Evolutionary conservation across 2,888 invertebrate species (phyloP), one percentile per base, ranked within the genome.

Genomic region (Rhodophaea formosa): DNA sequence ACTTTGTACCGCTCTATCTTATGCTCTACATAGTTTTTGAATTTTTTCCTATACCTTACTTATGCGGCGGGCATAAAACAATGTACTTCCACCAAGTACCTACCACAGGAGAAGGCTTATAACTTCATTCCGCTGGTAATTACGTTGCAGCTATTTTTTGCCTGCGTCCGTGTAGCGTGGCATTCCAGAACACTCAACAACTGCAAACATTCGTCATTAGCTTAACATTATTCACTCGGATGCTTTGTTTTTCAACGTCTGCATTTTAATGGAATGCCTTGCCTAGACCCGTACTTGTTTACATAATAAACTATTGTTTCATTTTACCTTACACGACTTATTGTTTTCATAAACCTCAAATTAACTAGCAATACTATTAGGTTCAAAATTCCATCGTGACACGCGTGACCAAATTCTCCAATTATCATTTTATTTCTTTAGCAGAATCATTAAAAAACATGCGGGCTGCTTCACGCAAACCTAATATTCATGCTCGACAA

Each of bases 171-270:
- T 65, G 74, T 67, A 64, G 73, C 65, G 66, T 67, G 79, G 75
- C 69, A 79, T 79, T 79, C 71, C 64, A 70, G 69, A 79, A 80
- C 73, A 74, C 77, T 77, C 76, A 76, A 79, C 80, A 76, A 81
- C 77, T 75, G 74, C 75, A 80, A 84, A 84, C 80, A 83, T 84
- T 80, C 82, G 75, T 82, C 82, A 82, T 85, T 85, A 84, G 74
- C 65, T 76, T 81, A 74, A 80, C 78, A 83, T 83, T 84, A 82
- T 84, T 84, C 81, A 80, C 72, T 76, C 68, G 72, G 70, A 76
- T 77, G 72, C 74, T 72, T 69, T 71, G 77, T 84, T 85, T 84
- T 85, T 84, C 75, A 72, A 58, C 80, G 81, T 85, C 82, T 82
- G 81, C 78, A 71, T 80, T 79, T 77, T 77, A 81, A 80, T 79